Evolutionary conservation across 2,797 vertebrate species (phyloP).

Genomic region (Emys orbicularis): DNA sequence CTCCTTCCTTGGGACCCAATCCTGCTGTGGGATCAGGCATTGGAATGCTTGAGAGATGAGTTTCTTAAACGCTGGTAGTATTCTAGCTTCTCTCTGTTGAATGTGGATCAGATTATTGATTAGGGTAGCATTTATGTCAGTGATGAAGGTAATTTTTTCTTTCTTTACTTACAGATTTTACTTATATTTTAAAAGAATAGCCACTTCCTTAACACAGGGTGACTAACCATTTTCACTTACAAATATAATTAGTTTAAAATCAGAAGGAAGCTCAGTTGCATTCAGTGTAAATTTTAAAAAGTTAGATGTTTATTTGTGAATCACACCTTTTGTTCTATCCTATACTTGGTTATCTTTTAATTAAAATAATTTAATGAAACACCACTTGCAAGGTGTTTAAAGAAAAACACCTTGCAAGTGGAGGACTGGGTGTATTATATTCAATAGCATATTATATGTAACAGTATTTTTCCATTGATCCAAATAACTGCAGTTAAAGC

Average conservation of each 20-base stretch:
- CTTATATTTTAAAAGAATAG: neutral
- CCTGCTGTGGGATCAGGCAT: neutral
- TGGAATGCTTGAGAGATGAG: neutral
- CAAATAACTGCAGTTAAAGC: neutral
- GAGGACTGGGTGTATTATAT: rapidly evolving
- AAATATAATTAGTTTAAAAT: neutral
- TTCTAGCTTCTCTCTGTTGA: neutral
- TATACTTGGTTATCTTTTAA: neutral
- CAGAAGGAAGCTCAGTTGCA: neutral
- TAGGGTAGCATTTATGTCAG: neutral
- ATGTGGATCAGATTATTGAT: neutral
- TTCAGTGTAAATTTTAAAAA: neutral
- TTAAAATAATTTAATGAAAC: neutral
- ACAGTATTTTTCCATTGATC: neutral
- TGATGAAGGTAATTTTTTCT: neutral
- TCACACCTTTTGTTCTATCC: rapidly evolving
- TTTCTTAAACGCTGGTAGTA: neutral
- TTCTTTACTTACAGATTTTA: neutral
- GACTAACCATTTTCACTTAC: neutral
- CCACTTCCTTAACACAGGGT: neutral
- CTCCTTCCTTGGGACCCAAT: neutral
- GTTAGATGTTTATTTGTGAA: neutral
- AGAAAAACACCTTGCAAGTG: neutral
- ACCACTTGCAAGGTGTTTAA: too few relatives aligned
- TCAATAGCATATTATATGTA: neutral